Conservation (phyloP, 2,888 invertebrate genomes). For the Folsomia candida region DNA sequence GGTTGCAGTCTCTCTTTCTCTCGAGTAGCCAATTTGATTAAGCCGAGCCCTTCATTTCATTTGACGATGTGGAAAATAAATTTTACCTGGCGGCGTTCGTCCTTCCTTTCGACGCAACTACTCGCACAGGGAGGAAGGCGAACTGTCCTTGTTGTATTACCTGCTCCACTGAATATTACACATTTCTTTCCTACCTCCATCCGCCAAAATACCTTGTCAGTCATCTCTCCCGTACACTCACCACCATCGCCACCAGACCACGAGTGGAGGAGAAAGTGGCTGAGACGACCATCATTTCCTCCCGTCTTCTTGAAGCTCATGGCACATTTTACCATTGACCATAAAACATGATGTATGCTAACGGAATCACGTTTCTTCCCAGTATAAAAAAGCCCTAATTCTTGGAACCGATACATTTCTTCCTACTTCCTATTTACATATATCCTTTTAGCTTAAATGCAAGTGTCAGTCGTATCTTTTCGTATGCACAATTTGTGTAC, state of each 20-base stretch:
- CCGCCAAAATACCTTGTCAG: not conserved
- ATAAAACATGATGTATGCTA: not conserved
- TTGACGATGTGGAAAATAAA: constrained; percentile 21
- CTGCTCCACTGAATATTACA: constrained; percentile 1
- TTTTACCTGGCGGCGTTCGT: constrained; percentile 14
- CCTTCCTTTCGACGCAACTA: not conserved
- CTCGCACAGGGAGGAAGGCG: not conserved
- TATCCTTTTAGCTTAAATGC: too few species aligned
- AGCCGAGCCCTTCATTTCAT: constrained; percentile 18
- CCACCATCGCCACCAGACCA: too few species aligned
- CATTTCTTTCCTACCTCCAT: not conserved
- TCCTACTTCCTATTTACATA: too few species aligned
- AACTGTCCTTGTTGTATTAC: not conserved
- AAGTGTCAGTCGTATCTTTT: too few species aligned
- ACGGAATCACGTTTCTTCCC: not conserved
- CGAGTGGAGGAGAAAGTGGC: too few species aligned
- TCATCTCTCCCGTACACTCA: not conserved
- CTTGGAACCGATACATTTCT: too few species aligned
- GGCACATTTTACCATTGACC: not conserved
- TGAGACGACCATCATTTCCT: too few species aligned
- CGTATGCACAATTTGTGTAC: too few species aligned
- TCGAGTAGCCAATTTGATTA: constrained; percentile 19
- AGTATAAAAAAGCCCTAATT: not conserved
- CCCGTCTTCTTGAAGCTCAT: too few species aligned
- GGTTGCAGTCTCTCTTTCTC: not conserved